Base-by-base conservation (phyloP, 2,888 invertebrate genomes). In the Hymenopus coronatus region DNA sequence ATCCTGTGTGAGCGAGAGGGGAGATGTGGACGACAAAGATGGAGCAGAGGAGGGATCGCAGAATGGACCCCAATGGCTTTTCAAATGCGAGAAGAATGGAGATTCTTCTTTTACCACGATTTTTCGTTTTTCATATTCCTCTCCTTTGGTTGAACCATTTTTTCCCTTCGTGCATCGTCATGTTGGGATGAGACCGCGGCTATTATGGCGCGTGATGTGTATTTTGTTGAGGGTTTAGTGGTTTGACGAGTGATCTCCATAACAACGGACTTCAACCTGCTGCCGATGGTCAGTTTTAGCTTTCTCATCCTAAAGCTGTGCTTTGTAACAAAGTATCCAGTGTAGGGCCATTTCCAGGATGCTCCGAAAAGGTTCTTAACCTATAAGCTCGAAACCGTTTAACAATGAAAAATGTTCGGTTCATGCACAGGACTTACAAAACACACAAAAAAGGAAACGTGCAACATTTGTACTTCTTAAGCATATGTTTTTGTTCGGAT, bases 51-150 rank as follows among this genome's bases (percentile, higher is more conserved):
- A 82, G 81, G 30, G 82, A 33, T 54, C 54, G 86, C 25, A 87
- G 87, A 87, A 87, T 87, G 70, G 87, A 25, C 25, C 54, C 33
- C 87, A 82, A 33, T 87, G 40, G 82, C 87, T 87, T 87, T 87
- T 87, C 87, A 87, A 82, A 87, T 87, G 82, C 82, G 82, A 82
- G 82, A 87, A 87, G 87, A 87, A 87, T 82, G 30, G 33, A 27
- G 54, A 70, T 82, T 82, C 87, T 82, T 87, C 87, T 87, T 82
- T 87, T 87, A 33, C 87, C 27, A 40, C 54, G 20, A 70, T 70
- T 87, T 87, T 87, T 87, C 33, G 82, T 87, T 82, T 87, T 87
- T 82, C 87, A 87, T 87, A 87, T 87, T 87, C 82, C 87, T 33
- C 30, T 82, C 70, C 54, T 70, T 70, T 70, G 54, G 54, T 70